Evolutionary conservation across 2,113 vertebrate species (phyloP).

Genomic region (Mesocricetus auratus): DNA sequence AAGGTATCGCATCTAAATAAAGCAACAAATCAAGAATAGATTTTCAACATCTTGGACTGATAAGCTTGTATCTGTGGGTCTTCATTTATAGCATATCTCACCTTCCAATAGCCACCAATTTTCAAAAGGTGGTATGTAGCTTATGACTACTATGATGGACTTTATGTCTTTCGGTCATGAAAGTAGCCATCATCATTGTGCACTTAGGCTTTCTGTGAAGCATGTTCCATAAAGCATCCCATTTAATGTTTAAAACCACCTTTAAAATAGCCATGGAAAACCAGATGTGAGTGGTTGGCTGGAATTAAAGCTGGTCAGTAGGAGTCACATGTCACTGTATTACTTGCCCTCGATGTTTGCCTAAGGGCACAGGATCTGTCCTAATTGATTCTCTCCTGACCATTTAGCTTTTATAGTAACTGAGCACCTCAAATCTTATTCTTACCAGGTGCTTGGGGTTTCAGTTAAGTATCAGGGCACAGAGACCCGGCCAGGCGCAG

Average conservation of each 20-base stretch:
- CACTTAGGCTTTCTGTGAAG: neutral
- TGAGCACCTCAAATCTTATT: neutral
- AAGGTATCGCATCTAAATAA: neutral
- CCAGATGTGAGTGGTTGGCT: neutral
- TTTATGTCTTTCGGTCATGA: neutral
- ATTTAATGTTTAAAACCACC: conserved; percentile 14
- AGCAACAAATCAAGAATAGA: neutral
- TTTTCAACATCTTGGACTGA: conserved; percentile 10
- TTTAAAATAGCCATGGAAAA: neutral
- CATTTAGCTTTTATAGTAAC: neutral
- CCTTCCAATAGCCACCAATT: neutral
- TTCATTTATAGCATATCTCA: neutral
- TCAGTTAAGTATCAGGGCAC: neutral
- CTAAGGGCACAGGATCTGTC: neutral
- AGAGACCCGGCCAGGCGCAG: neutral
- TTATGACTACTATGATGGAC: neutral
- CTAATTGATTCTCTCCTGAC: neutral
- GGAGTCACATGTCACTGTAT: neutral
- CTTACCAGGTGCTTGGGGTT: neutral
- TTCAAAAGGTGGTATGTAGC: neutral
- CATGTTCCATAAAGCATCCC: neutral
- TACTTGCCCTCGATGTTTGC: neutral
- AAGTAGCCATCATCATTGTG: neutral
- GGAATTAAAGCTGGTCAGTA: neutral
- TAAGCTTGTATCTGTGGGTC: neutral